These are phyloP conservation scores for Phaethornis superciliosus DNA, from an alignment of 2,113 vertebrate genomes.

Conservation along the genomic window DNA sequence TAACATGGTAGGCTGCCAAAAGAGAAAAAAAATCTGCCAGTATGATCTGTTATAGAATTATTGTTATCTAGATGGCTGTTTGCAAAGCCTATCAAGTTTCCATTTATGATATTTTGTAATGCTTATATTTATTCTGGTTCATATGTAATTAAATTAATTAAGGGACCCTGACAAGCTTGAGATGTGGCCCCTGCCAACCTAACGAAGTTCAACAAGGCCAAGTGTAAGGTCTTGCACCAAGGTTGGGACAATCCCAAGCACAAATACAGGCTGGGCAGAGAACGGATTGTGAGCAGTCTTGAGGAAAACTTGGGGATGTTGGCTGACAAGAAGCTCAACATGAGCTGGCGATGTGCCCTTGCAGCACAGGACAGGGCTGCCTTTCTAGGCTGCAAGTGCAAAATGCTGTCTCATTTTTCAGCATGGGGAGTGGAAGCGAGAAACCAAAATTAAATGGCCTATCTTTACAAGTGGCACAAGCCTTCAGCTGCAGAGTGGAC, in stretches of 20 bases:
- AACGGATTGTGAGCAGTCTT: too few relatives aligned
- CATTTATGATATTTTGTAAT: background rate
- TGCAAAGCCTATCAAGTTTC: background rate
- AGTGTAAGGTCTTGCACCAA: too few relatives aligned
- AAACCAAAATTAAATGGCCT: background rate
- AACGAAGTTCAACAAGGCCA: too few relatives aligned
- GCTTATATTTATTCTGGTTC: background rate
- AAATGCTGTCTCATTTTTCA: background rate
- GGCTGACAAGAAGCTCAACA: too few relatives aligned
- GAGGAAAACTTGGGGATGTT: too few relatives aligned
- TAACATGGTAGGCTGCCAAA: background rate
- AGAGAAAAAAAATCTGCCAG: background rate
- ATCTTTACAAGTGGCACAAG: background rate
- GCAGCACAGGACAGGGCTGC: too few relatives aligned
- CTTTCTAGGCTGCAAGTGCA: background rate
- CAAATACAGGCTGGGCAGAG: too few relatives aligned
- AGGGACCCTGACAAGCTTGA: too few relatives aligned
- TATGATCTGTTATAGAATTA: background rate
- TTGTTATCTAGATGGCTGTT: background rate
- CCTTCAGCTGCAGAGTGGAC: background rate
- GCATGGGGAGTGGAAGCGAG: background rate
- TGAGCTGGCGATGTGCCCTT: too few relatives aligned
- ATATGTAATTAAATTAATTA: background rate
- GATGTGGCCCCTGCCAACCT: too few relatives aligned
- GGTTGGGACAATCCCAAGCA: too few relatives aligned